Base-by-base conservation (phyloP, 2,888 invertebrate species). In the Plagodis pulveraria region DNA sequence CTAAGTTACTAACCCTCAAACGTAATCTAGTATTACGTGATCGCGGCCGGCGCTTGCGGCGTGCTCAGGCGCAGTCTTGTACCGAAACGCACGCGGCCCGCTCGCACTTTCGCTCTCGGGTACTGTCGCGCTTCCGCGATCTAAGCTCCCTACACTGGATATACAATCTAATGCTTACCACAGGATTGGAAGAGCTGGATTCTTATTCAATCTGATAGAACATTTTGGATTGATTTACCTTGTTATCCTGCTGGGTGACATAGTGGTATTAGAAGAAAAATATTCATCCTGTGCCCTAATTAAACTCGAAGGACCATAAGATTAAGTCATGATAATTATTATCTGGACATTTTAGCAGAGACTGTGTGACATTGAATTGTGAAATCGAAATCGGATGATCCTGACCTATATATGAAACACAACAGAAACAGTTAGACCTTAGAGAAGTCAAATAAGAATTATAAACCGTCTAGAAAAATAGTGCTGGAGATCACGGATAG, bases 21-120 rank as follows among this genome's bases (percentile, higher is more conserved):
- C 70, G 74, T 66, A 67, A 68, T 67, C 70, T 61, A 61, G 68
- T 71, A 78, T 89, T 89, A 90, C 89, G 88, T 89, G 87, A 87
- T 74, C 86, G 48, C 10, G 80, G 74, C 69, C 70, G 77, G 74
- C 69, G 61, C 63, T 69, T 69, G 72, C 70, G 71, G 67, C 71
- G 71, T 77, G 64, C 67, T 65, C 66, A 55, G 35, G 74, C 72
- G 72, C 87, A 88, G 90, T 91, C 89, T 86, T 69, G 72, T 71
- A 83, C 72, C 74, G 86, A 78, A 79, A 77, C 87, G 88, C 89
- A 80, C 68, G 76, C 84, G 78, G 81, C 77, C 71, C 81, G 77
- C 82, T 72, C 82, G 83, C 87, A 91, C 91, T 91, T 90, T 91
- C 91, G 90, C 85, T 89, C 81, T 89, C 86, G 72, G 67, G 71